Conservation (phyloP, 2,888 invertebrate genomes). For the Parthenolecanium corni region DNA sequence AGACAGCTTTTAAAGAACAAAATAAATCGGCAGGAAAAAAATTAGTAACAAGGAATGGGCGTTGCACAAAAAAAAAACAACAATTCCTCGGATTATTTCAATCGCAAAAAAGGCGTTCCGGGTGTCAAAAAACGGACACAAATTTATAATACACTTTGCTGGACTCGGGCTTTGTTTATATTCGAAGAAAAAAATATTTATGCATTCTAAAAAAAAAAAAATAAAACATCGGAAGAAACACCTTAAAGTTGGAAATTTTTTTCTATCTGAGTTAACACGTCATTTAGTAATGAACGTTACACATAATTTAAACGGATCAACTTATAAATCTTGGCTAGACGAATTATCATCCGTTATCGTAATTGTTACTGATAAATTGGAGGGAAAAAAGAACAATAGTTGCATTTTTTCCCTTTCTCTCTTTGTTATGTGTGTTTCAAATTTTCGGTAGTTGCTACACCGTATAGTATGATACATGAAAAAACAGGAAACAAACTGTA, state of each 20-base stretch:
- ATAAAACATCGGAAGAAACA: constrained; percentile 1
- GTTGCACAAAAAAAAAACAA: constrained; percentile 11
- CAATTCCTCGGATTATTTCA: constrained; percentile 22
- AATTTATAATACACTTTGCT: constrained; percentile 20
- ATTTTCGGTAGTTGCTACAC: too few relatives aligned
- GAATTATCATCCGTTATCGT: constrained; percentile 13
- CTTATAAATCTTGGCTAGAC: constrained; percentile 6
- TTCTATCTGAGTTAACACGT: constrained; percentile 6
- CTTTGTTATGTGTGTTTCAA: not conserved
- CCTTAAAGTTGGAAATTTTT: constrained; percentile 10
- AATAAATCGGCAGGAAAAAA: not conserved
- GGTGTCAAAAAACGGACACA: constrained; percentile 13
- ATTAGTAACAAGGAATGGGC: constrained; percentile 16
- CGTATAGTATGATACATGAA: not conserved
- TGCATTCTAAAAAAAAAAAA: not conserved
- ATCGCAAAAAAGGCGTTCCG: constrained; percentile 21
- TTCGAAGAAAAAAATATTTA: not conserved
- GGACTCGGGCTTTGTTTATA: not conserved
- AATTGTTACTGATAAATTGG: constrained; percentile 4
- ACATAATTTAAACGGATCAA: constrained; percentile 14
- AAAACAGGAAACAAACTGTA: not conserved
- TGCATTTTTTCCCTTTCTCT: not conserved
- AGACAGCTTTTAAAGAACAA: not conserved
- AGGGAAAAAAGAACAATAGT: not conserved
- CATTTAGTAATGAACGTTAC: constrained; percentile 2